Percentiles rank a stretch among this genome's conserved stretches.
phyloP scores from a whole-genome alignment of 2,797 vertebrate species.

The Alosa sapidissima region DNA sequence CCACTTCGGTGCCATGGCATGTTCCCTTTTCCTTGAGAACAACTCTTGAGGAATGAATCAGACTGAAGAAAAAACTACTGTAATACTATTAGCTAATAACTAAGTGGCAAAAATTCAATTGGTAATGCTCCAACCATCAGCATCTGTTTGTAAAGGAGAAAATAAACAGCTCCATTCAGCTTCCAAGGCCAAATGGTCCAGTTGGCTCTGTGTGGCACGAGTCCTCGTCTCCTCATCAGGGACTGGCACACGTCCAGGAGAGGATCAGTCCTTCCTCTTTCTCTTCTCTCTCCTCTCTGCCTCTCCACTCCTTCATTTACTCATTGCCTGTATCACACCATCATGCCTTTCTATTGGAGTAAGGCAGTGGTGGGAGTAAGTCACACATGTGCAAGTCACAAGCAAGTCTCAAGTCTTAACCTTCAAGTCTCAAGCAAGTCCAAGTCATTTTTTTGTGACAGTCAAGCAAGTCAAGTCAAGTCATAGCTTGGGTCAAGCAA shows the following conservation, averaged over 20 bases:
- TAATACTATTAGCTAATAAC: background rate
- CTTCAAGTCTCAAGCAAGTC: no score
- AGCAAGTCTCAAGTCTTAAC: no score
- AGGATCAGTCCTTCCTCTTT: background rate
- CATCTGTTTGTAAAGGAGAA: background rate
- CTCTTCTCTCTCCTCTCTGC: background rate
- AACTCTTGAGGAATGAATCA: background rate
- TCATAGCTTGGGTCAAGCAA: no score
- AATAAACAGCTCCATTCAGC: background rate
- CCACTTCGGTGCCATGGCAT: background rate
- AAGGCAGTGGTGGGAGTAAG: no score
- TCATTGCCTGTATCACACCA: background rate
- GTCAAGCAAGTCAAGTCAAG: no score
- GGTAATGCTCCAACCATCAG: background rate
- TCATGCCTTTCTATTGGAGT: background rate
- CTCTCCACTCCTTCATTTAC: background rate
- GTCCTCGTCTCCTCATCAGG: background rate
- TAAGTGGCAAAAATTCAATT: background rate
- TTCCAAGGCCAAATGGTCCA: conserved; percentile 17
- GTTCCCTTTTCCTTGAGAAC: background rate
- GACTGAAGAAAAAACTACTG: background rate
- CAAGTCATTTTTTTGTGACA: no score
- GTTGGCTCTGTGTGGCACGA: background rate
- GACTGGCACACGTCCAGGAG: background rate
- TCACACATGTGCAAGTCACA: no score